Evolutionary conservation across 2,888 invertebrate species (phyloP), one percentile per base, ranked within the genome.

Genomic region (Acleris emargana): DNA sequence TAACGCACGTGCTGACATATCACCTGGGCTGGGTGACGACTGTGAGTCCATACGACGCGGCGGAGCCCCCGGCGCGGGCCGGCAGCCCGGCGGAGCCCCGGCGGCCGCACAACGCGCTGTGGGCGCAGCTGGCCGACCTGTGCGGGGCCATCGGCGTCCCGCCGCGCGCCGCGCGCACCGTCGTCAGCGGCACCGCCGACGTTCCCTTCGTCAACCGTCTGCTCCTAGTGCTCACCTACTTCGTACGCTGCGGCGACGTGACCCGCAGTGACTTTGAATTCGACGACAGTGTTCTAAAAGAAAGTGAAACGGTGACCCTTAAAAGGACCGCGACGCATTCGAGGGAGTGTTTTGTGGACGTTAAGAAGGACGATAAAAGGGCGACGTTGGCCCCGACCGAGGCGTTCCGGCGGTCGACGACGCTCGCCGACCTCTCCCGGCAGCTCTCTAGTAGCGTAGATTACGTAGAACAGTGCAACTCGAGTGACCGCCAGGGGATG

Each of bases 11-110:
- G 54, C 89, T 98, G 60, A 98, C 98, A 0, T 95, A 98, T 85
- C 98, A 98, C 82, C 94, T 98, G 47, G 97, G 97, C 18, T 98
- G 98, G 98, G 97, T 98, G 63, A 94, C 96, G 38, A 97, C 97
- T 0, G 96, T 97, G 17, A 92, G 92, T 69, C 93, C 93, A 0
- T 93, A 91, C 75, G 92, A 90, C 64, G 81, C 82, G 64, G 86
- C 86, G 79, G 67, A 73, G 17, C 42, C 52, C 13, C 2, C 62
- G 1, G 17, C 57, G 0, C 42, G 42, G 2, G 74, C 77, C 6
- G 25, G 25, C 1, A 7, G 25, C 25, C 25, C 25, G 1, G 25
- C 25, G 25, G 25, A 25, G 4, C 50, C 73, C 0, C 70, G 68
- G 17, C 78, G 79, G 1, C 96, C 97, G 0, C 97, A 97, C 85